phyloP scores from a whole-genome alignment of 2,888 invertebrate genomes.

The Asteroscopus sphinx region DNA sequence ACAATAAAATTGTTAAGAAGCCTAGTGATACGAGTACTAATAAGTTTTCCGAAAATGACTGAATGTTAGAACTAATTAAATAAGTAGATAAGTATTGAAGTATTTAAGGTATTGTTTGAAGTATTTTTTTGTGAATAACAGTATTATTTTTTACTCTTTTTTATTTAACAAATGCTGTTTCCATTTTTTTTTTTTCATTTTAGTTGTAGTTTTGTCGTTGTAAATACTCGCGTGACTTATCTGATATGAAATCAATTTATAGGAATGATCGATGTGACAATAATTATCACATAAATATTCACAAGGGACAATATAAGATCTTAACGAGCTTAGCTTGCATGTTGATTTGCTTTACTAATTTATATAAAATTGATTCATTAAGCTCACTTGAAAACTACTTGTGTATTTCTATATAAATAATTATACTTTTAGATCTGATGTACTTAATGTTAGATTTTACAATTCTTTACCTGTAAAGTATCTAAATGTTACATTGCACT shows the following conservation, averaged over 20 bases:
- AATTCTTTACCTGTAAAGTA: conserved; percentile 41
- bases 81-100: conserved; percentile 34
- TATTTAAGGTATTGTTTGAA: conserved; percentile 44
- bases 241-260: conserved; percentile 63
- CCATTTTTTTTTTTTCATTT: conserved; percentile 49
- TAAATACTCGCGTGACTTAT: conserved; percentile 58
- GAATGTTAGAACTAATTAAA: conserved; percentile 74
- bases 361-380: conserved; percentile 42
- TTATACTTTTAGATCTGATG: conserved; percentile 35
- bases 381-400: conserved; percentile 24
- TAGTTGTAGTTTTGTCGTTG: conserved; percentile 51
- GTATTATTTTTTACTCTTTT: conserved; percentile 68
- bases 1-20: conserved; percentile 74
- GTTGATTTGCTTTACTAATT: conserved; percentile 52
- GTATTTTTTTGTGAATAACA: conserved; percentile 68
- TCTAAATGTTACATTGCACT: conserved; percentile 55
- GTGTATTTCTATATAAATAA: conserved; percentile 7
- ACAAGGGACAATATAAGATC: conserved; percentile 80
- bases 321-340: conserved; percentile 81
- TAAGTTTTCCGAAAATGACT: conserved; percentile 82
- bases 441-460: conserved; percentile 52
- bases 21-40: conserved; percentile 73
- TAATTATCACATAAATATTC: conserved; percentile 84
- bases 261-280: conserved; percentile 82
- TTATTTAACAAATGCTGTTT: conserved; percentile 44